phyloP scores from a whole-genome alignment of 2,888 invertebrate species.

The Synanthedon tipuliformis region DNA sequence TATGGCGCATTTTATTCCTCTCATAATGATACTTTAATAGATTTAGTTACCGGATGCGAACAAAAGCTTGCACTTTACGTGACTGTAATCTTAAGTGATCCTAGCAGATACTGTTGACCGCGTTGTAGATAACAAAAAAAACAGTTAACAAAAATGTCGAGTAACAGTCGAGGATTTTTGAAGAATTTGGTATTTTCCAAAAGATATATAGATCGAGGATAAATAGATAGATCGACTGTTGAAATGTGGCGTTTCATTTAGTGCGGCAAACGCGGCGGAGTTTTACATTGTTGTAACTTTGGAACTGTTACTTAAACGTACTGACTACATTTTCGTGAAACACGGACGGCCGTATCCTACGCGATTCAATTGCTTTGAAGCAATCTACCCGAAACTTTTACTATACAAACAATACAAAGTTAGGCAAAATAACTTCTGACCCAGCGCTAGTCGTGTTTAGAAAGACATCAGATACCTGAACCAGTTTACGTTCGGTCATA shows the following conservation, averaged over 20 bases:
- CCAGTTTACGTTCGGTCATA: constrained; percentile 21
- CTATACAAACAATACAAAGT: neutral
- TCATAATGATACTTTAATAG: neutral
- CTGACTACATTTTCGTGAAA: neutral
- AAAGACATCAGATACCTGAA: constrained; percentile 4
- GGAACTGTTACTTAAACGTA: neutral
- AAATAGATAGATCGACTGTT: neutral
- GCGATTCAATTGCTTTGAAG: neutral
- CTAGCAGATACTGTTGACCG: neutral
- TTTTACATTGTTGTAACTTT: neutral
- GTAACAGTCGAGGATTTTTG: neutral
- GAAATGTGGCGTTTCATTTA: neutral
- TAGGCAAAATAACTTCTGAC: neutral
- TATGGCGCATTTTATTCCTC: neutral
- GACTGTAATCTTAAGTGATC: neutral
- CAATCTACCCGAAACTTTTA: neutral
- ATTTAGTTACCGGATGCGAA: neutral
- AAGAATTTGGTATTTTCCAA: neutral
- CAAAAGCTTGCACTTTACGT: neutral
- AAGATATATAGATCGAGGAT: neutral
- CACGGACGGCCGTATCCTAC: neutral
- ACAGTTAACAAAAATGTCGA: neutral
- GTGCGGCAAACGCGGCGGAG: neutral
- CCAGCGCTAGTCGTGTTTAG: neutral
- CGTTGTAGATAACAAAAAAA: neutral